Evolutionary conservation across 2,888 invertebrate genomes (phyloP), one percentile per base, ranked within the genome.

Genomic region (Cerceris ruficornis): DNA sequence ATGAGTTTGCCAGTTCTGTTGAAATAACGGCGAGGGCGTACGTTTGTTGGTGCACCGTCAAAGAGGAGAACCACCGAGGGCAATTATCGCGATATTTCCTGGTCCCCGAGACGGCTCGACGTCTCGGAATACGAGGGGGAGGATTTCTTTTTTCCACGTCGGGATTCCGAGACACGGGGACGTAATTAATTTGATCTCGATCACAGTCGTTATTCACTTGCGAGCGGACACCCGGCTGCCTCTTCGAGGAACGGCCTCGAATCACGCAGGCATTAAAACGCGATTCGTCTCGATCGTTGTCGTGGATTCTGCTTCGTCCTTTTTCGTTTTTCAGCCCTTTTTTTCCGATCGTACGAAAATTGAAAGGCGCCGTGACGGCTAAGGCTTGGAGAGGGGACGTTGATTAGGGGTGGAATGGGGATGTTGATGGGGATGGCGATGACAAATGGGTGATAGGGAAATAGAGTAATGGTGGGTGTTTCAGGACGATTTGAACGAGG

Each of bases 111-210:
- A 28, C 28, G 28, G 1, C 28, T 28, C 28, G 28, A 28, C 28
- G 28, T 28, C 28, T 28, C 28, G 28, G 28, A 28, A 28, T 28
- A 28, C 28, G 28, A 28, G 28, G 28, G 28, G 28, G 28, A 28
- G 28, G 28, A n/a, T 42, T 15, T 0, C 28, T 15, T 42, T 68
- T 41, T 55, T 42, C 46, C 46, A 8, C 41, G 9, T 28, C 1
- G 28, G 28, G 39, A 13, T n/a, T 6, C 50, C 50, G 13, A 7
- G 50, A 7, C 50, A n/a, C 7, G n/a, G n/a, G n/a, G n/a, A 50
- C 50, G 50, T 64, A 42, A 83, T 69, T 55, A 54, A 79, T 74
- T 28, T 65, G 64, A 72, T 77, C 71, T 49, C 11, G n/a, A 50
- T 11, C 50, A 49, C 17, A 41, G 8, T 7, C 58, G 42, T 14